Evolutionary conservation across 2,888 invertebrate genomes (phyloP).

Genomic region (Catocala fraxini): DNA sequence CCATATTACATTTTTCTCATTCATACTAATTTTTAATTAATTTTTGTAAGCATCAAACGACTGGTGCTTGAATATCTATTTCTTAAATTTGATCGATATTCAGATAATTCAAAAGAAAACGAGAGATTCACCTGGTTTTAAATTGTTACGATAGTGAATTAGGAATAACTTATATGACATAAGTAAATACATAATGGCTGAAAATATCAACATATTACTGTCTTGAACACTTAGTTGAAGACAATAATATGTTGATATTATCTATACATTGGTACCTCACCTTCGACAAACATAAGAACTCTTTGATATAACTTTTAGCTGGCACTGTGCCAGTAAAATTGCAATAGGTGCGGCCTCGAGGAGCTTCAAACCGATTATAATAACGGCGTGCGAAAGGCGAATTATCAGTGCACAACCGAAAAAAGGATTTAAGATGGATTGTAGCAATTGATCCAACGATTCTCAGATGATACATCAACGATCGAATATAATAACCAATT

Average conservation of each 20-base stretch:
- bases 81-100: neutral
- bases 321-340: constrained; percentile 11
- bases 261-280: neutral
- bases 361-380: constrained; percentile 3
- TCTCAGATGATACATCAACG: too few species aligned
- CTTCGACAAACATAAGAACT: neutral
- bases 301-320: neutral
- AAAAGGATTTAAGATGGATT: too few species aligned
- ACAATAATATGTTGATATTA: neutral
- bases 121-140: too few species aligned
- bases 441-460: too few species aligned
- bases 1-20: constrained; percentile 34
- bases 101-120: neutral
- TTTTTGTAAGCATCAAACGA: neutral
- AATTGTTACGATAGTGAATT: too few species aligned
- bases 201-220: too few species aligned
- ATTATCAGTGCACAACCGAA: too few species aligned
- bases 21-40: constrained; percentile 5
- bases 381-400: too few species aligned
- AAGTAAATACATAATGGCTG: neutral
- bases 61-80: neutral
- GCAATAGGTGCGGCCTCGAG: constrained; percentile 2
- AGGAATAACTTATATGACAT: too few species aligned
- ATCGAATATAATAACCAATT: too few species aligned
- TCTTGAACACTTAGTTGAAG: too few species aligned